These are phyloP conservation scores for Crotalus horridus DNA, from an alignment of 2,113 vertebrate species.

Conservation along the genomic window DNA sequence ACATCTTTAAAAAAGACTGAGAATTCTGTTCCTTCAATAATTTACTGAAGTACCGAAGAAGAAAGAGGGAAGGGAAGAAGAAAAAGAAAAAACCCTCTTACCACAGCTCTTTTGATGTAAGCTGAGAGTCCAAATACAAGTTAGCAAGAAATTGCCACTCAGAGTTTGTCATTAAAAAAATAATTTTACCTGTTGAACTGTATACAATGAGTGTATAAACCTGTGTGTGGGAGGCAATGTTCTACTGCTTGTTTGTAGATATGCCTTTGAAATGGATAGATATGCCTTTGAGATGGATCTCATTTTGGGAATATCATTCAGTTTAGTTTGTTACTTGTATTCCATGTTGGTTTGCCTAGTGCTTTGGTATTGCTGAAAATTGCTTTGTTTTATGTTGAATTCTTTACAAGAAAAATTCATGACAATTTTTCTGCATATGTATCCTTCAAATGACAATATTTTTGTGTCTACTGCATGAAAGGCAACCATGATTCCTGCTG, in stretches of 20 bases:
- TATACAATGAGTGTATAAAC: background rate
- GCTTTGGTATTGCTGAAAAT: slow-evolving; percentile 7
- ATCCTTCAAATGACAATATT: background rate
- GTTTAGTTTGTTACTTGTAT: slow-evolving; percentile 10
- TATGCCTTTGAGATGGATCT: slow-evolving; percentile 19
- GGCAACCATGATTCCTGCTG: background rate
- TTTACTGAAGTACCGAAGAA: background rate
- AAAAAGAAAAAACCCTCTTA: background rate
- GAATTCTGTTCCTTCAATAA: slow-evolving; percentile 22
- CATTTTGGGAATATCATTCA: slow-evolving; percentile 39
- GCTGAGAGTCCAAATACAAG: background rate
- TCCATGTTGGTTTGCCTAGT: background rate
- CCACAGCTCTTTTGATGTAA: background rate
- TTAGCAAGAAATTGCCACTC: background rate
- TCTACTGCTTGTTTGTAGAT: slow-evolving; percentile 19
- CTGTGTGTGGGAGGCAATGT: background rate
- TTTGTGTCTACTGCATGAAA: background rate
- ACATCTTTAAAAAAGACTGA: background rate
- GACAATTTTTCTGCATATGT: background rate
- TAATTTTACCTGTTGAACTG: background rate
- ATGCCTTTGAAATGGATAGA: slow-evolving; percentile 18
- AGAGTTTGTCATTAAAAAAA: background rate
- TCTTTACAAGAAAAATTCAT: background rate
- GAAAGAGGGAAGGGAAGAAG: background rate
- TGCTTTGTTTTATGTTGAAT: background rate